Base-by-base conservation (phyloP, 2,888 invertebrate genomes). In the Sminthurinus aureus region DNA sequence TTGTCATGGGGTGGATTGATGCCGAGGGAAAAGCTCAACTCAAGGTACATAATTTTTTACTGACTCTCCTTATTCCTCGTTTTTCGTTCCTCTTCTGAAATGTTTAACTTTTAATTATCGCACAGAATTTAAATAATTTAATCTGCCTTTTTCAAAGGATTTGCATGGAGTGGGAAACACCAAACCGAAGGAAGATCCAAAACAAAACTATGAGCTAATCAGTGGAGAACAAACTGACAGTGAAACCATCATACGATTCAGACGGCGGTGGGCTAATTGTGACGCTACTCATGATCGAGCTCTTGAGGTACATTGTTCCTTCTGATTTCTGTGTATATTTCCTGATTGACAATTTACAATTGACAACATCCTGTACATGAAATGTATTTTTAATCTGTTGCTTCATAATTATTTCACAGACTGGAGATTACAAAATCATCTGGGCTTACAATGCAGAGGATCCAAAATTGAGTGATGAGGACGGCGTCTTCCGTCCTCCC, bases 1-100 rank as follows among this genome's bases (percentile, higher is more conserved):
- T 97, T 91, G 94, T 96, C 88, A 93, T 97, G 90, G 96, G 95
- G 85, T 97, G 97, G 96, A 95, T 97, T 88, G 95, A 95, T 91
- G 92, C 93, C 89, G 50, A 80, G 13, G 86, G 86, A 15, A 51
- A 77, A 24, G 83, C 86, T 4, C 67, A 85, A 9, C 76, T 87
- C 13, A 84, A 84, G 80, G 81, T 81, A 26, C 0, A 6, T 67
- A n/a, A 67, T 12, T 38, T 11, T 38, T 50, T 4, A 66, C 15
- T 12, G 6, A n/a, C n/a, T n/a, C n/a, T n/a, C n/a, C n/a, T n/a
- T n/a, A n/a, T n/a, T n/a, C n/a, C n/a, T n/a, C n/a, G n/a, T n/a
- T n/a, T n/a, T n/a, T n/a, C n/a, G n/a, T n/a, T n/a, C n/a, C n/a
- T 58, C 58, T 2, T 58, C 13, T 58, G 6, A 38, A 38, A 38